Evolutionary conservation across 1,140 invertebrate species (phyloP).

Genomic region (Linepithema humile): DNA sequence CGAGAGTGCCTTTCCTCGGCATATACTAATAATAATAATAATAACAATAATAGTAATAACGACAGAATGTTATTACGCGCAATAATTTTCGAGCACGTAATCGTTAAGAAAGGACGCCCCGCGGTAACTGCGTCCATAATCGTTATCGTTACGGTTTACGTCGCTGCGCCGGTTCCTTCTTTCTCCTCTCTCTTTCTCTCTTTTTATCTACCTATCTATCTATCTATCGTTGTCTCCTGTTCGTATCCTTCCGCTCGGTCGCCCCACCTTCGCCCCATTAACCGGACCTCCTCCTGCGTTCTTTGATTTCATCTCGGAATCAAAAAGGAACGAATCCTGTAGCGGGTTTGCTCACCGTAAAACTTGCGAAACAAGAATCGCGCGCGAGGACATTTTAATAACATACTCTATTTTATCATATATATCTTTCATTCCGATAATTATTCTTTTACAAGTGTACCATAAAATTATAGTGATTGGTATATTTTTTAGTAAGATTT

Average conservation of each 20-base stretch:
- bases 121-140: constrained; percentile 84
- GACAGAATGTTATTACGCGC: constrained; percentile 83
- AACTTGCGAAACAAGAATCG: constrained; percentile 29
- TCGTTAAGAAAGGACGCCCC: constrained; percentile 84
- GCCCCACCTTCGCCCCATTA: constrained; percentile 46
- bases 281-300: constrained; percentile 45
- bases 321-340: constrained; percentile 28
- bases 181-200: constrained; percentile 23
- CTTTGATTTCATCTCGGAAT: constrained; percentile 52
- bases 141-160: constrained; percentile 85
- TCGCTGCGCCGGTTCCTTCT: constrained; percentile 68
- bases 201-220: background rate
- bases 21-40: constrained; percentile 74
- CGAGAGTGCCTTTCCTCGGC: constrained; percentile 17
- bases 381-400: constrained; percentile 12
- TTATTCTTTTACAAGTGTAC: background rate
- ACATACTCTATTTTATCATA: background rate
- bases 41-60: constrained; percentile 80
- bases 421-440: constrained; percentile 5
- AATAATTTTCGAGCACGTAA: constrained; percentile 85
- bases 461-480: background rate
- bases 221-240: background rate
- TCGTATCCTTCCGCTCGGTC: background rate
- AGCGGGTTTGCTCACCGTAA: constrained; percentile 20
- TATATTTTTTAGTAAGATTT: background rate